These are phyloP conservation scores for Aphidius gifuensis DNA, from an alignment of 1,140 invertebrate genomes.

Conservation along the genomic window DNA sequence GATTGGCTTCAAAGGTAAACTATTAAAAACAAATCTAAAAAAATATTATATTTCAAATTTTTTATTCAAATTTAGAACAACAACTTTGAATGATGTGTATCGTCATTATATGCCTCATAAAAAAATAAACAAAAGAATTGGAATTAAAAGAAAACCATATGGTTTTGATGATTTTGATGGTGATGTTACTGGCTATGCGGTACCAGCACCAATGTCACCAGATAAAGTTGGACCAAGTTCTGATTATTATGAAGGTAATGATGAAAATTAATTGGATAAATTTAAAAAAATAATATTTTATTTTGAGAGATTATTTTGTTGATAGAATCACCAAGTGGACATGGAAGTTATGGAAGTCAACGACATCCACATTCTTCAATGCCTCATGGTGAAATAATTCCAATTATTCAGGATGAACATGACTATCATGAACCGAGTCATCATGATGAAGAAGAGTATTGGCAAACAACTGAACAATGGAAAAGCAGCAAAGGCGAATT, in stretches of 20 bases:
- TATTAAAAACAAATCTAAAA: conserved; percentile 3
- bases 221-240: conserved; percentile 40
- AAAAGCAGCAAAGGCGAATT: conserved; percentile 58
- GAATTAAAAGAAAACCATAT: conserved; percentile 24
- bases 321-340: conserved; percentile 37
- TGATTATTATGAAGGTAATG: conserved; percentile 22
- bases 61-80: conserved; percentile 47
- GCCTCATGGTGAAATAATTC: conserved; percentile 31
- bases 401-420: conserved; percentile 47
- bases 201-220: conserved; percentile 41
- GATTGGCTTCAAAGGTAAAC: conserved; percentile 66
- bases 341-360: conserved; percentile 28
- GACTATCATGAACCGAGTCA: conserved; percentile 41
- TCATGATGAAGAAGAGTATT: conserved; percentile 36
- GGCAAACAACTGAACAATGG: conserved; percentile 31
- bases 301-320: conserved; percentile 28
- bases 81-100: conserved; percentile 63
- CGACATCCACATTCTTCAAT: conserved; percentile 29
- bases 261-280: conserved; percentile 4
- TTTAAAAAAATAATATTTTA: not conserved
- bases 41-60: not conserved
- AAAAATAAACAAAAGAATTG: conserved; percentile 33
- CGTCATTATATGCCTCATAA: conserved; percentile 52
- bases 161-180: conserved; percentile 51
- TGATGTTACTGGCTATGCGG: conserved; percentile 54